Base-by-base conservation (phyloP, 2,113 vertebrate genomes). In the Peromyscus leucopus region DNA sequence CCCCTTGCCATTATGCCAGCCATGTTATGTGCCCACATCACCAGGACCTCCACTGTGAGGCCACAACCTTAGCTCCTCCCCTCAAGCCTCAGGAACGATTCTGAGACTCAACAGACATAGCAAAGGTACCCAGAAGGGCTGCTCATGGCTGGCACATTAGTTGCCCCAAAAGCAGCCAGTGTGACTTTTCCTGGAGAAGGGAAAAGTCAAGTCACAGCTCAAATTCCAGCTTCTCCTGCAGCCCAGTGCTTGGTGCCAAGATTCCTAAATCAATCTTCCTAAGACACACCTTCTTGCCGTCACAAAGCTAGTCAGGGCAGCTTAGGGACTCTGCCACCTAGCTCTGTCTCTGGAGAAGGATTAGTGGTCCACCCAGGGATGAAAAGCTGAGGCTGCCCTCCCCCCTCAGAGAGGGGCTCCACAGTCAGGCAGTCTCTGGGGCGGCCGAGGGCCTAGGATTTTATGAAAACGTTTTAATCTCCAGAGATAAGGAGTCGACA, bases 81-180 rank as follows among this genome's bases (percentile, higher is more conserved):
- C 46, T 22, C 9, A 19, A 36, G 7, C 59, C 33, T 33, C 59
- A 31, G 7, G 21, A n/a, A 33, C 13, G 10, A 55, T 13, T 51
- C 42, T 57, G 36, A 15, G 63, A n/a, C 13, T 36, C 74, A 11
- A 2, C 0, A 28, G 39, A 42, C 75, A 57, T 55, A 88, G 46
- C 82, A 83, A 42, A 83, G 83, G 61, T 2, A 1, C 69, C 71
- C 46, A n/a, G 78, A 61, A 5, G 46, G 74, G 82, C 48, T 10
- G 19, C 9, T n/a, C 2, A 1, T 0, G 1, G 24, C 67, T 5
- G 16, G 42, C 75, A 28, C 33, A 3, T 19, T 26, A 33, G 5
- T 33, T 24, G 51, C 33, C 74, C 9, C 82, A 2, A 51, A 46
- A 4, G 59, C 67, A 59, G 3, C 31, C 39, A 36, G 63, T 2